Percentiles rank a stretch among this genome's conserved stretches.
phyloP scores from a whole-genome alignment of 1,140 invertebrate species.

The Neodiprion virginianus region DNA sequence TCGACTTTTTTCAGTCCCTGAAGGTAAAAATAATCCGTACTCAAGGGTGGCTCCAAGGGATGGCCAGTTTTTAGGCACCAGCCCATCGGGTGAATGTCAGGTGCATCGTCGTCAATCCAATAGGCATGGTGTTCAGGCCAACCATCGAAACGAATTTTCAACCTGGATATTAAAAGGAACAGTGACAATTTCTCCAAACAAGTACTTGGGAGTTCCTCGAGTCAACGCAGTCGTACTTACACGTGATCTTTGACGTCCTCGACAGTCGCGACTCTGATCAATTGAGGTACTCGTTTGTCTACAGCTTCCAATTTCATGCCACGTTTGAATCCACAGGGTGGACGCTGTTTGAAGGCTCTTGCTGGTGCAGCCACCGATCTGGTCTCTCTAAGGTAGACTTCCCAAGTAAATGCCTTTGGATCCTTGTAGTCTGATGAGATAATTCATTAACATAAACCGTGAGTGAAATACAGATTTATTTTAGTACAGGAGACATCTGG shows the following conservation, averaged over 20 bases:
- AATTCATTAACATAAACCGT: constrained; percentile 32
- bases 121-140: constrained; percentile 87
- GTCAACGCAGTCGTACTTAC: constrained; percentile 34
- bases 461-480: constrained; percentile 9
- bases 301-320: constrained; percentile 93
- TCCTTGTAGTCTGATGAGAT: constrained; percentile 71
- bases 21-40: constrained; percentile 58
- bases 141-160: constrained; percentile 90
- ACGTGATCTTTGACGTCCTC: constrained; percentile 76
- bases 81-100: constrained; percentile 89
- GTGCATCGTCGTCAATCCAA: constrained; percentile 90
- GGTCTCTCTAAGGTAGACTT: constrained; percentile 81
- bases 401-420: constrained; percentile 82
- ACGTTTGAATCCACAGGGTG: constrained; percentile 81
- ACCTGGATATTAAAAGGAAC: constrained; percentile 45
- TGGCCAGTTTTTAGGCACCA: constrained; percentile 91
- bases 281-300: constrained; percentile 80
- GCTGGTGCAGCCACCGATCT: constrained; percentile 80
- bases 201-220: too few species aligned
- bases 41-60: constrained; percentile 82
- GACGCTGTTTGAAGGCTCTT: constrained; percentile 80
- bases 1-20: constrained; percentile 6
- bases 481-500: background rate
- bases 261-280: constrained; percentile 88
- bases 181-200: too few species aligned